These are phyloP conservation scores for Paracanthobrama guichenoti DNA, from an alignment of 2,113 vertebrate species.

Conservation along the genomic window DNA sequence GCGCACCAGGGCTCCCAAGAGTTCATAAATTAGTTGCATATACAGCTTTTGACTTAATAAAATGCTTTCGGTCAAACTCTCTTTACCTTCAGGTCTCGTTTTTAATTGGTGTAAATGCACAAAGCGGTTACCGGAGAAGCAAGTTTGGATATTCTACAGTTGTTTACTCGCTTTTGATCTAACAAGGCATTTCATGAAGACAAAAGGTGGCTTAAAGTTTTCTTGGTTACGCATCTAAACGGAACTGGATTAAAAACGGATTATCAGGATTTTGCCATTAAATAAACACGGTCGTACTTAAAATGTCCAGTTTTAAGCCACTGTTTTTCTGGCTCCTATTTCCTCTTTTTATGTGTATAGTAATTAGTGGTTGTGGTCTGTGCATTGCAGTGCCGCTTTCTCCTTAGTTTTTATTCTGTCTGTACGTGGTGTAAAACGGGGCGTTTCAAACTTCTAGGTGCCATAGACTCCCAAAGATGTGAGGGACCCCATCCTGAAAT, in stretches of 20 bases:
- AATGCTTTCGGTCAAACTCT: slow-evolving; percentile 56
- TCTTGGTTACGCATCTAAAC: not conserved
- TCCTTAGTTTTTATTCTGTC: not conserved
- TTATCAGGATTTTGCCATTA: not conserved
- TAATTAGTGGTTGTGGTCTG: too few relatives aligned
- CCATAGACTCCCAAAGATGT: too few relatives aligned
- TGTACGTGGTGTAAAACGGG: not conserved
- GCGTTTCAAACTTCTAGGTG: too few relatives aligned
- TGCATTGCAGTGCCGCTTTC: not conserved
- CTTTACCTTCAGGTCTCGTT: not conserved
- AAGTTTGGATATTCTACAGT: not conserved
- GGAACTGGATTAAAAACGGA: not conserved
- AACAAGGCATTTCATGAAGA: not conserved
- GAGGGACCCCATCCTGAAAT: too few relatives aligned
- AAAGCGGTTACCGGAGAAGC: not conserved
- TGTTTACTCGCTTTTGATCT: not conserved
- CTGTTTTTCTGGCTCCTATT: not conserved
- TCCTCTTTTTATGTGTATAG: too few relatives aligned
- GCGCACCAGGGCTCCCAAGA: slow-evolving; percentile 83
- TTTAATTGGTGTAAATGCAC: not conserved
- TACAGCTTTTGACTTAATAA: slow-evolving; percentile 64
- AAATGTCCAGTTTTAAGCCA: not conserved
- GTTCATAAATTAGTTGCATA: slow-evolving; percentile 70
- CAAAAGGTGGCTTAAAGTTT: not conserved
- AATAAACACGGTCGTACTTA: not conserved